These are phyloP conservation scores for Urophycis tenuis DNA, from an alignment of 2,797 vertebrate genomes.

Conservation along the genomic window DNA sequence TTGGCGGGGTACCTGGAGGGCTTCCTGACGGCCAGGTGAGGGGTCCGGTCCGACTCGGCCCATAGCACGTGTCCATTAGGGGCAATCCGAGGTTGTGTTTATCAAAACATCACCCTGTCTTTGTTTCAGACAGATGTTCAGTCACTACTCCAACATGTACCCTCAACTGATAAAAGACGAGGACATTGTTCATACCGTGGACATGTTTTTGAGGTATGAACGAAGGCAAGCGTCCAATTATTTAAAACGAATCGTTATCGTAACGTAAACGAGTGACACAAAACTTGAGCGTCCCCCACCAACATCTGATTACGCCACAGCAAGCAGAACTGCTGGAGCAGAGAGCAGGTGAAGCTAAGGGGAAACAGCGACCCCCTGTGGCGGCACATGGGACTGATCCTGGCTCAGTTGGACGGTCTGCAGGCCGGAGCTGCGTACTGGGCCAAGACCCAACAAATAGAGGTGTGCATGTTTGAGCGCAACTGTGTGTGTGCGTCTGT, in stretches of 20 bases:
- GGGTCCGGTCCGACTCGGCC: neutral
- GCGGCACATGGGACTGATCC: conserved; percentile 76
- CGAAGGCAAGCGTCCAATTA: neutral
- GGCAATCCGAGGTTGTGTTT: neutral
- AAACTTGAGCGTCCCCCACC: neutral
- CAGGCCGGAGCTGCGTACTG: conserved; percentile 75
- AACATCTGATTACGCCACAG: conserved; percentile 48
- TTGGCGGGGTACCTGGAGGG: conserved; percentile 86
- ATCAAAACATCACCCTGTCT: conserved; percentile 20
- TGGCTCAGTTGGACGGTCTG: conserved; percentile 81
- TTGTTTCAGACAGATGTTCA: conserved; percentile 75
- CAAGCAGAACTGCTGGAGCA: conserved; percentile 79
- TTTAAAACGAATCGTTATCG: neutral
- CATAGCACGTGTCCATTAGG: neutral
- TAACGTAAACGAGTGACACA: neutral
- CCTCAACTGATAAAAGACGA: conserved; percentile 78
- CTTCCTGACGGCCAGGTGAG: conserved; percentile 84
- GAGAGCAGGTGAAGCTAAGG: conserved; percentile 70
- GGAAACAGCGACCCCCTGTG: conserved; percentile 75
- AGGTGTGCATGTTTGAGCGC: conserved; percentile 59
- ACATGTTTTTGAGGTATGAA: conserved; percentile 73
- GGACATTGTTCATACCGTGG: conserved; percentile 64
- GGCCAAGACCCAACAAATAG: conserved; percentile 66
- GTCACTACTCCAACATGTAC: conserved; percentile 83
- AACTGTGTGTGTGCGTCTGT: neutral